phyloP scores from a whole-genome alignment of 2,888 invertebrate species.

The Drosophila atripex region DNA sequence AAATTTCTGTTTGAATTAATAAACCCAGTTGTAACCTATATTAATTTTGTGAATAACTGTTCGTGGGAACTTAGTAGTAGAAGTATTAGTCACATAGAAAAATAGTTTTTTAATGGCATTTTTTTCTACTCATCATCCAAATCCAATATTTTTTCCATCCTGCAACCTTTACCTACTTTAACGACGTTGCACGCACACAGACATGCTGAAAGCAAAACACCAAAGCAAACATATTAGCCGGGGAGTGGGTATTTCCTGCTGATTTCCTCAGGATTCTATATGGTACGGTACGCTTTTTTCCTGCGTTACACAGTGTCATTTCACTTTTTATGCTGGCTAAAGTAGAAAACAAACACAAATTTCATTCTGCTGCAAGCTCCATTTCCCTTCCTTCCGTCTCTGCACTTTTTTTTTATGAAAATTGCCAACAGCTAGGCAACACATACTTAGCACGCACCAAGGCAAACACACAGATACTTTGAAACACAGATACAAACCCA shows the following conservation, averaged over 20 bases:
- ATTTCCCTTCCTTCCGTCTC: conserved; percentile 7
- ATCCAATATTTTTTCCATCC: conserved; percentile 15
- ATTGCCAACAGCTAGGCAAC: conserved; percentile 75
- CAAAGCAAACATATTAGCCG: conserved; percentile 34
- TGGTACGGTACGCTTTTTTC: conserved; percentile 50
- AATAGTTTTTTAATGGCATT: background rate
- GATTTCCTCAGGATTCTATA: conserved; percentile 26
- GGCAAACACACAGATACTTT: conserved; percentile 28
- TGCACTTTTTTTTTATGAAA: conserved; percentile 48
- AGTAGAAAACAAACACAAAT: conserved; percentile 60
- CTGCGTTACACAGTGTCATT: conserved; percentile 63
- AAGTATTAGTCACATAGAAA: background rate
- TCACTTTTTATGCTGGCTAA: conserved; percentile 44
- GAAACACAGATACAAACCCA: conserved; percentile 10
- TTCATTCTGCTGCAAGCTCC: conserved; percentile 58
- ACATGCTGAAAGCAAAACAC: conserved; percentile 8
- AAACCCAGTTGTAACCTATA: background rate
- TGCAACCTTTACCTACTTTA: conserved; percentile 31
- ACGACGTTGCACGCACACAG: conserved; percentile 15
- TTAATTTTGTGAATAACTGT: background rate
- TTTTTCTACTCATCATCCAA: background rate
- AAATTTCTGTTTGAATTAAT: background rate
- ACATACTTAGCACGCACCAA: conserved; percentile 64
- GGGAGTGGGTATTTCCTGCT: conserved; percentile 39
- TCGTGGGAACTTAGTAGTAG: background rate